Percentiles rank a stretch among this genome's conserved stretches.
These are phyloP conservation scores for Amiota communis DNA, from an alignment of 2,888 invertebrate genomes.

Conservation along the genomic window DNA sequence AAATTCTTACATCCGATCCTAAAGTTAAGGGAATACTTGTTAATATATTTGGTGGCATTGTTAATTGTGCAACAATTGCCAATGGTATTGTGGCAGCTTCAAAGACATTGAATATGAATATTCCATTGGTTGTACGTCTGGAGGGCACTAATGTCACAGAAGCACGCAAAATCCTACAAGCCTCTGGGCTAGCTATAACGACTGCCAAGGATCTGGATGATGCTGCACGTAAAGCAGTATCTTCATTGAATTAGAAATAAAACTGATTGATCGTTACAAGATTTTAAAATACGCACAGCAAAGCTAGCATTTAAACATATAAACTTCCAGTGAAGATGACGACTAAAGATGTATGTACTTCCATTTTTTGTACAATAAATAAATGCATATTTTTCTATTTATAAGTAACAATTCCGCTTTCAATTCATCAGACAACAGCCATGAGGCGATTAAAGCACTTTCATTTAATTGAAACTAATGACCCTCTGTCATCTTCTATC, in stretches of 20 bases:
- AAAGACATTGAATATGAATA: slow-evolving; percentile 82
- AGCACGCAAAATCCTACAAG: slow-evolving; percentile 86
- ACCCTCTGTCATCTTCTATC: too few relatives aligned
- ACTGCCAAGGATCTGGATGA: slow-evolving; percentile 91
- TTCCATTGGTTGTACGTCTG: slow-evolving; percentile 93
- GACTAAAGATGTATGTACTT: too few relatives aligned
- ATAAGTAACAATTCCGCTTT: not conserved
- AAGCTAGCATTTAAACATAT: slow-evolving; percentile 7
- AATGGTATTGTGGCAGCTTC: slow-evolving; percentile 94
- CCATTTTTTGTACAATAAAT: not conserved
- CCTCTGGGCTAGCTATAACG: slow-evolving; percentile 88
- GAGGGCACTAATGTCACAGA: slow-evolving; percentile 94
- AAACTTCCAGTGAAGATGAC: not conserved
- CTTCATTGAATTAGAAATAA: slow-evolving; percentile 63
- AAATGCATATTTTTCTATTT: not conserved
- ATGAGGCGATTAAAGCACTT: too few relatives aligned
- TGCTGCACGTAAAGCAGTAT: slow-evolving; percentile 91
- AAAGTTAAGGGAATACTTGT: slow-evolving; percentile 96
- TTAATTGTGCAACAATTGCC: slow-evolving; percentile 97
- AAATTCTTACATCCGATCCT: slow-evolving; percentile 88
- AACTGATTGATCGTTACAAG: not conserved
- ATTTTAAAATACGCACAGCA: not conserved
- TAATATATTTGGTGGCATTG: slow-evolving; percentile 99
- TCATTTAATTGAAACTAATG: too few relatives aligned
- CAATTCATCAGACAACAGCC: too few relatives aligned